Conservation (phyloP, 2,113 vertebrate species). For the Monopterus albus region DNA sequence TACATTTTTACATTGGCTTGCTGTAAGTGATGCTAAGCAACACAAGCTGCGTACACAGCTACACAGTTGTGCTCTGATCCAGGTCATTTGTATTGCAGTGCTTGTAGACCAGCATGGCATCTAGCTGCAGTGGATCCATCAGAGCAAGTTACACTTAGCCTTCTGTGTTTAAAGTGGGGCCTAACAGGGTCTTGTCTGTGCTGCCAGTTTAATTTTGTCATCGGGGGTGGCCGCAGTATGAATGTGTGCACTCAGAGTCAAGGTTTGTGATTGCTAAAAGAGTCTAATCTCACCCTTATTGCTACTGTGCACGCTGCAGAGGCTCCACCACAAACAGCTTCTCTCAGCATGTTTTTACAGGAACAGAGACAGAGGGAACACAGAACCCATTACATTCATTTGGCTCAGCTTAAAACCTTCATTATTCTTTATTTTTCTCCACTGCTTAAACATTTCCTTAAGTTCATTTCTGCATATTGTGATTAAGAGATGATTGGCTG, state of each 20-base stretch:
- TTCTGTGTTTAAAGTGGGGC: constrained; percentile 20
- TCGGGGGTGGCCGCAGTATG: constrained; percentile 12
- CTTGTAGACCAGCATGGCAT: constrained; percentile 51
- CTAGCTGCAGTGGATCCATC: constrained; percentile 19
- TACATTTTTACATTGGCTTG: constrained; percentile 40
- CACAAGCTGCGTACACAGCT: constrained; percentile 11
- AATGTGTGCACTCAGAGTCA: constrained; percentile 39
- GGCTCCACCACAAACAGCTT: constrained; percentile 53
- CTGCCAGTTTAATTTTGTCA: constrained; percentile 14
- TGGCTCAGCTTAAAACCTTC: constrained; percentile 14
- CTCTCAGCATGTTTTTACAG: constrained; percentile 61
- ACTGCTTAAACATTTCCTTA: background rate
- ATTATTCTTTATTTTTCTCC: constrained; percentile 7
- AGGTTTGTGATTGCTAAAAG: constrained; percentile 52
- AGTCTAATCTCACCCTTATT: constrained; percentile 59
- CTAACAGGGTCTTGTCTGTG: background rate
- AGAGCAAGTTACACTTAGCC: constrained; percentile 24
- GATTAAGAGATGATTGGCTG: background rate
- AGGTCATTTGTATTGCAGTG: constrained; percentile 41
- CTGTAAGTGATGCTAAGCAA: constrained; percentile 47
- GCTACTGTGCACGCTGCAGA: constrained; percentile 53
- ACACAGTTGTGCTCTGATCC: constrained; percentile 18
- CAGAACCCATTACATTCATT: constrained; percentile 9
- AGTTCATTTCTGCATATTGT: background rate
- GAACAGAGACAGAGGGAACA: constrained; percentile 21